phyloP scores from a whole-genome alignment of 2,113 vertebrate genomes.

The Pimephales promelas region DNA sequence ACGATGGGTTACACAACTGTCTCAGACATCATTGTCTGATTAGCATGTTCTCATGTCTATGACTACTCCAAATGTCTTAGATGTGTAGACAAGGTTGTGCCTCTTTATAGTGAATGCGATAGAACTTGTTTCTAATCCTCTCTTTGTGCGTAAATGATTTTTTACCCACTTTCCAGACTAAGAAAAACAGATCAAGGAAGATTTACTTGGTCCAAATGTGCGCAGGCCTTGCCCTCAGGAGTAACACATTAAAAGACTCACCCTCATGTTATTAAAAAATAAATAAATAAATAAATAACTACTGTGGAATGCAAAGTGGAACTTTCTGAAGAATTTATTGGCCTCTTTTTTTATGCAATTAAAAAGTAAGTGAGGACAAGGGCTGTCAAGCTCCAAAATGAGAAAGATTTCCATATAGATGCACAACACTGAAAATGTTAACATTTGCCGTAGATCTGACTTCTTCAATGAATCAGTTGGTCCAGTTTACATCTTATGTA shows the following conservation, averaged over 20 bases:
- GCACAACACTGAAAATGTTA: too few relatives aligned
- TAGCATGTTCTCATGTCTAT: background rate
- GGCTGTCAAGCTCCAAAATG: background rate
- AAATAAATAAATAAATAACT: too few relatives aligned
- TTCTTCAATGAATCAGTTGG: background rate
- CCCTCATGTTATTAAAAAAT: too few relatives aligned
- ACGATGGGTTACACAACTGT: constrained; percentile 29
- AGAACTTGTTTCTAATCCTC: constrained; percentile 9
- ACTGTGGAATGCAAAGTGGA: background rate
- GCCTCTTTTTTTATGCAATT: background rate
- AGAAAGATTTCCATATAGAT: background rate
- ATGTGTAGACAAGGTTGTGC: background rate
- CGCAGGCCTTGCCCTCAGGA: background rate
- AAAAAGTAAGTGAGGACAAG: background rate
- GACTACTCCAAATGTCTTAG: constrained; percentile 5
- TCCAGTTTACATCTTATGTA: background rate
- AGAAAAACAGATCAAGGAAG: background rate
- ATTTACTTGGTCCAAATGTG: background rate
- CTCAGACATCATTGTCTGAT: constrained; percentile 31
- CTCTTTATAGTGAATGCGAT: background rate
- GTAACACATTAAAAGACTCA: background rate
- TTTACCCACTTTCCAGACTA: background rate
- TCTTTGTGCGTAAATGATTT: background rate
- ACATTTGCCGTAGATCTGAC: background rate
- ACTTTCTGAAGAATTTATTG: background rate